These are phyloP conservation scores for Seriola quinqueradiata DNA, from an alignment of 2,113 vertebrate species.

Conservation along the genomic window DNA sequence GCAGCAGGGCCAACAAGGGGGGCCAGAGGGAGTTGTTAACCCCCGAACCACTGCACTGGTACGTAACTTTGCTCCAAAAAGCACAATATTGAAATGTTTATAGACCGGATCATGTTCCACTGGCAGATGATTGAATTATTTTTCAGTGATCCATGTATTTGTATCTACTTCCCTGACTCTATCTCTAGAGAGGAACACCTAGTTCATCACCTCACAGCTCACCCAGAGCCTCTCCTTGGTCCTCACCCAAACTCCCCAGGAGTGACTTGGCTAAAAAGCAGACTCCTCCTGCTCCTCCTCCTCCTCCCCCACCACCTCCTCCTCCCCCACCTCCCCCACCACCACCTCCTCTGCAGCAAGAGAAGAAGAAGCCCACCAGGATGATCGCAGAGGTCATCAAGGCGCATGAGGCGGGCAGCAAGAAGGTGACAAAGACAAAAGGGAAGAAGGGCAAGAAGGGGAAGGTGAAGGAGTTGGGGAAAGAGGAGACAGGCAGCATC, in stretches of 20 bases:
- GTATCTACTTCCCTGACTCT: background rate
- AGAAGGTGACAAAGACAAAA: conserved; percentile 85
- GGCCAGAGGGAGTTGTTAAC: conserved; percentile 66
- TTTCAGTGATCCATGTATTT: background rate
- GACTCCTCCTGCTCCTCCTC: conserved; percentile 69
- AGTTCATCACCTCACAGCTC: conserved; percentile 90
- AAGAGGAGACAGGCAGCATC: conserved; percentile 83
- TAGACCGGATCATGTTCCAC: background rate
- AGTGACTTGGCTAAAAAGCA: conserved; percentile 73
- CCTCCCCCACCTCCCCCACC: conserved; percentile 68
- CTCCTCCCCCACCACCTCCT: conserved; percentile 74
- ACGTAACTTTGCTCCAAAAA: background rate
- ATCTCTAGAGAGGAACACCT: conserved; percentile 84
- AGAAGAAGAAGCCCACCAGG: conserved; percentile 88
- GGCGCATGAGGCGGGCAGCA: conserved; percentile 88
- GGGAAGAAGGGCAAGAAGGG: conserved; percentile 84
- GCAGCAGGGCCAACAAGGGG: conserved; percentile 84
- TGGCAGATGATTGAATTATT: too few species aligned
- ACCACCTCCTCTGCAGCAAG: background rate
- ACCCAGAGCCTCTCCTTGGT: conserved; percentile 89
- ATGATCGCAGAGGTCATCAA: conserved; percentile 96
- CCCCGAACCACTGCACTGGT: conserved; percentile 88
- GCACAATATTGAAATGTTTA: background rate
- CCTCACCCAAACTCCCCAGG: conserved; percentile 88
- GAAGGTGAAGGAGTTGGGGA: conserved; percentile 58